Evolutionary conservation across 2,888 invertebrate genomes (phyloP), one percentile per base, ranked within the genome.

Genomic region (Thalpophila matura): DNA sequence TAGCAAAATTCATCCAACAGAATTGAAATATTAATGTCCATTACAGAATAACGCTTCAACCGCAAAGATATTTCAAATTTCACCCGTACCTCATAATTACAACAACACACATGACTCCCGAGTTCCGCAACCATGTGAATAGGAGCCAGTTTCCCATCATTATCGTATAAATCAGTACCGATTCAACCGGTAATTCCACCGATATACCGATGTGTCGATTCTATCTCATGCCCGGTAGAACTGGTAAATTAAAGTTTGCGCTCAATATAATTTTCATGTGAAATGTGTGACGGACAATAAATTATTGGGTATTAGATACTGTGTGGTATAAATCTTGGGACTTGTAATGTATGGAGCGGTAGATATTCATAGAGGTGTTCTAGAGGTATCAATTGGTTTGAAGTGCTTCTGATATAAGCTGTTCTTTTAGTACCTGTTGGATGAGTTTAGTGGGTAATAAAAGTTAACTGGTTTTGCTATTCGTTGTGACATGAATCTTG

Each of bases 131-230:
- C 45, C 62, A 79, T 77, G 77, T 78, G 77, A 79, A 83, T 73
- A 67, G 67, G 66, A 73, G 66, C 81, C 80, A 78, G 77, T 82
- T 85, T 85, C 85, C 88, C 81, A 84, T 91, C 90, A 92, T 93
- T 93, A 93, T 91, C 91, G 86, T 86, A 92, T 93, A 93, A 93
- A 92, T 93, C 93, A 91, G 84, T 79, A 76, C 74, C 81, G 86
- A 87, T 85, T 80, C 81, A 75, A 81, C 79, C 84, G 79, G 85
- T 85, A 86, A 86, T 86, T 83, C 72, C 67, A 76, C 69, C 67
- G 76, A 68, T 77, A 74, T 67, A 76, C 71, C 86, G 81, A 81
- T 79, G 65, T 80, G 82, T 82, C 84, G 86, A 83, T 85, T 80
- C 66, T 75, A 83, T 83, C 80, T 64, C 59, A 42, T 59, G 78